Percentiles rank a stretch among this genome's conserved stretches.
These are phyloP conservation scores for Epizoanthus fatuus DNA, from an alignment of 92 coral and sea anemone species.

Conservation along the genomic window DNA sequence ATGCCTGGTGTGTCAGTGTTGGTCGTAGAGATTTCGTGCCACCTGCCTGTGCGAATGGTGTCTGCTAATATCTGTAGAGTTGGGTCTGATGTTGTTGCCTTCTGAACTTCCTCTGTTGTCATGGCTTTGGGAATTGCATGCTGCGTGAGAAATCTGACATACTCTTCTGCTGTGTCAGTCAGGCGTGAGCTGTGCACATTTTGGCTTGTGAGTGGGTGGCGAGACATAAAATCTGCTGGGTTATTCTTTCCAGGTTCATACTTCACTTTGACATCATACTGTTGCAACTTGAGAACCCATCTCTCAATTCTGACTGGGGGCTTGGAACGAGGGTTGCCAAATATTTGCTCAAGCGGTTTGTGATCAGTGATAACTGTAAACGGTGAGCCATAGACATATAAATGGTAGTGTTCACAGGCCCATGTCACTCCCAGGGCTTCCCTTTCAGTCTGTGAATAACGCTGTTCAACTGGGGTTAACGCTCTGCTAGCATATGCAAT, in stretches of 20 bases:
- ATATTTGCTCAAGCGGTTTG: constrained; percentile 40
- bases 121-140: constrained; percentile 31
- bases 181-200: neutral
- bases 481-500: constrained; percentile 36
- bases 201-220: neutral
- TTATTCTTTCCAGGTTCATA: constrained; percentile 4
- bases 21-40: neutral
- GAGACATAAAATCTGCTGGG: constrained; percentile 33
- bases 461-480: constrained; percentile 21
- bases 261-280: constrained; percentile 11
- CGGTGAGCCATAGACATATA: constrained; percentile 26
- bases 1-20: neutral
- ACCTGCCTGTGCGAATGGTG: neutral
- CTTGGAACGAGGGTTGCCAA: constrained; percentile 35
- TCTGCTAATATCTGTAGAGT: constrained; percentile 1
- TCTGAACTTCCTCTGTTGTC: constrained; percentile 4
- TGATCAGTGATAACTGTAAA: constrained; percentile 39
- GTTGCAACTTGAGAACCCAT: constrained; percentile 32
- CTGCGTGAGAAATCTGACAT: constrained; percentile 15
- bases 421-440: constrained; percentile 25
- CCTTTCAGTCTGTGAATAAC: constrained; percentile 29
- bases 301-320: constrained; percentile 41
- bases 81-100: neutral
- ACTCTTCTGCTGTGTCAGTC: neutral
- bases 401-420: constrained; percentile 32